Base-by-base conservation (phyloP, 2,888 invertebrate genomes). In the Amorpha juglandis region DNA sequence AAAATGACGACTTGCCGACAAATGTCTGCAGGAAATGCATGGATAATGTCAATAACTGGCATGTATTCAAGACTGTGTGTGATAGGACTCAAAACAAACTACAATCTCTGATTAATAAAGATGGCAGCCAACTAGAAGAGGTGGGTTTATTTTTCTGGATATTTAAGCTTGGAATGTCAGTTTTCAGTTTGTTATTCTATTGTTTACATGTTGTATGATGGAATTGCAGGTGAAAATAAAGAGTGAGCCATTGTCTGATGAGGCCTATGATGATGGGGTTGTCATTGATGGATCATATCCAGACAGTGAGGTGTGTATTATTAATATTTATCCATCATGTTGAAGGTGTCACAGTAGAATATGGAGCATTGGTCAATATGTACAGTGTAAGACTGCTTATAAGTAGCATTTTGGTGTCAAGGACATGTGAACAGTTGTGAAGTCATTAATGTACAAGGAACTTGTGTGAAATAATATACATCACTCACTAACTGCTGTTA, bases 41-140 rank as follows among this genome's bases (percentile, higher is more conserved):
- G 76, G 92, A 91, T 77, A 95, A 94, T 89, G 94, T 96, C 74
- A 95, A 95, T 79, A 94, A 94, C 81, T 96, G 96, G 95, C 94
- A 95, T 79, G 86, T 90, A 71, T 96, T 95, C 89, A 96, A 95
- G 85, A 91, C 94, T 81, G 89, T 94, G 27, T 96, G 96, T 87
- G 91, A 94, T 75, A 94, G 93, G 79, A 94, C 96, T 73, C 96
- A 96, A 90, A 93, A 92, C 79, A 96, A 95, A 86, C 88, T 96
- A 76, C 92, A 91, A 78, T 90, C 94, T 86, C 94, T 95, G 93
- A 81, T 94, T 76, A 90, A 89, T 80, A 92, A 90, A 84, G 91
- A 92, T 84, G 89, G 88, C 84, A 90, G 86, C 91, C 92, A 88
- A 89, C 91, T 92, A 88, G 92, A 92, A 91, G 91, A 91, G 92